phyloP scores from a whole-genome alignment of 1,140 invertebrate genomes.

The Tetramorium parvispinum region DNA sequence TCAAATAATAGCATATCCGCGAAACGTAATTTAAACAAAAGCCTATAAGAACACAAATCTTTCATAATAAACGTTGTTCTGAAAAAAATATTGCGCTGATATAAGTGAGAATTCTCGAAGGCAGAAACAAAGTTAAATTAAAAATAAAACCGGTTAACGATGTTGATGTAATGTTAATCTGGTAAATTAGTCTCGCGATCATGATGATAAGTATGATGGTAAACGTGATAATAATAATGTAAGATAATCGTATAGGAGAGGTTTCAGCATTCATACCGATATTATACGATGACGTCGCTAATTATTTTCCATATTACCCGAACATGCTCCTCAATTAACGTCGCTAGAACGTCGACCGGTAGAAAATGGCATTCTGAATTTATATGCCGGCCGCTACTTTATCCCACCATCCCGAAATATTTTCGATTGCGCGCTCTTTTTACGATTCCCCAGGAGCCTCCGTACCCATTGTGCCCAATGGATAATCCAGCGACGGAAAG shows the following conservation, averaged over 20 bases:
- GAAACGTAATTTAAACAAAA: background rate
- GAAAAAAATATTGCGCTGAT: background rate
- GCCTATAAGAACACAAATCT: background rate
- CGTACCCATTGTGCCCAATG: conserved; percentile 58
- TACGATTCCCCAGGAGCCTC: conserved; percentile 51
- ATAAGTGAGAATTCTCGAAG: background rate
- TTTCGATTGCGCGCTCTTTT: conserved; percentile 58
- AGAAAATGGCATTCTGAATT: conserved; percentile 58
- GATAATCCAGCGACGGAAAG: conserved; percentile 62
- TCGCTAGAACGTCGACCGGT: background rate
- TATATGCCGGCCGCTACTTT: conserved; percentile 34
- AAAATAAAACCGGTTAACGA: background rate
- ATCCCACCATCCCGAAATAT: conserved; percentile 50
- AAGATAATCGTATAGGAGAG: background rate
- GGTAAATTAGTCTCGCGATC: background rate
- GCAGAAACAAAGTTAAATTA: background rate
- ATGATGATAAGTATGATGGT: background rate
- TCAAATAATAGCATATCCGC: background rate
- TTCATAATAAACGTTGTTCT: background rate
- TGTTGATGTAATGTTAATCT: background rate
- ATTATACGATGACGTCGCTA: background rate
- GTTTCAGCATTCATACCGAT: background rate
- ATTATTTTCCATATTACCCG: background rate
- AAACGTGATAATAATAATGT: background rate
- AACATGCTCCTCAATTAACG: conserved; percentile 15